Evolutionary conservation across 2,888 invertebrate genomes (phyloP).

Genomic region (Macaria notata): DNA sequence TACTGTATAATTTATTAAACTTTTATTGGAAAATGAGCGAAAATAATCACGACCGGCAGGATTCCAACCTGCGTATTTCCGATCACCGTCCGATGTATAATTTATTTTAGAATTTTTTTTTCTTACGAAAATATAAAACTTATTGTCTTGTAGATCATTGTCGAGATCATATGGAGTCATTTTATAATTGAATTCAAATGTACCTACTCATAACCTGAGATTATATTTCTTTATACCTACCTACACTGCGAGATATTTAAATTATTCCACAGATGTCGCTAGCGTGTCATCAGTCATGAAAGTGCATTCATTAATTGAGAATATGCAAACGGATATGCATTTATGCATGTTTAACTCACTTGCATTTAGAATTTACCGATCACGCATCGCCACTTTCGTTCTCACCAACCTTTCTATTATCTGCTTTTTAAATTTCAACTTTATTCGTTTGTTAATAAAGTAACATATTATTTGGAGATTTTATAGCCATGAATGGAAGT

Average conservation of each 20-base stretch:
- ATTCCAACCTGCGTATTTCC: too few relatives aligned
- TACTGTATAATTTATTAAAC: too few relatives aligned
- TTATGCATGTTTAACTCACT: slow-evolving; percentile 41
- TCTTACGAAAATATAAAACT: too few relatives aligned
- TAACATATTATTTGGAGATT: slow-evolving; percentile 1
- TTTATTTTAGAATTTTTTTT: too few relatives aligned
- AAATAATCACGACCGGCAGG: too few relatives aligned
- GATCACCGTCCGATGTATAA: too few relatives aligned
- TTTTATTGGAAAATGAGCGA: too few relatives aligned
- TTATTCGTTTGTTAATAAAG: not conserved
- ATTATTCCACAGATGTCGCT: not conserved
- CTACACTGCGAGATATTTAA: not conserved
- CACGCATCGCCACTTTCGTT: slow-evolving; percentile 62
- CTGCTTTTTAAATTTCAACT: slow-evolving; percentile 11
- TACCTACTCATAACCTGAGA: too few relatives aligned
- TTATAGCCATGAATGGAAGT: slow-evolving; percentile 38
- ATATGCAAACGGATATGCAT: slow-evolving; percentile 39
- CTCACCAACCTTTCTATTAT: slow-evolving; percentile 38
- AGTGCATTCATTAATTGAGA: slow-evolving; percentile 17
- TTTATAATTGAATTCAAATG: too few relatives aligned
- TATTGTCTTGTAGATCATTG: too few relatives aligned
- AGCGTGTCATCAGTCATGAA: slow-evolving; percentile 2
- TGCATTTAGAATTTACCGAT: slow-evolving; percentile 57
- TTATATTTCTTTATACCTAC: too few relatives aligned
- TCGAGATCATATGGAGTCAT: too few relatives aligned